Evolutionary conservation across 35 echinoderm and acorn worm genomes (phyloP).

Genomic region (Ptychodera flava): DNA sequence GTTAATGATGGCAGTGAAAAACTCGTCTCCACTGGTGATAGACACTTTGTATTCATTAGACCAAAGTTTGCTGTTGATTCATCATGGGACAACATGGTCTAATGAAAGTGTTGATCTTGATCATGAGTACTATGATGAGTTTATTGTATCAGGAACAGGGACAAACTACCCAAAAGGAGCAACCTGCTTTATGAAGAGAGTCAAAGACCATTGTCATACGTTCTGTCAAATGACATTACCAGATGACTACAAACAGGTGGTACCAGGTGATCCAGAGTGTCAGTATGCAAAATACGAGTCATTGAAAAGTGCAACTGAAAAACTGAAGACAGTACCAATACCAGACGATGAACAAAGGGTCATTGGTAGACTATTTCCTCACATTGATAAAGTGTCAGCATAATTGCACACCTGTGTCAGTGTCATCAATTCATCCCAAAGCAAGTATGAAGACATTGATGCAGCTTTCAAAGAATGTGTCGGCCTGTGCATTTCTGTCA

Average conservation of each 20-base stretch:
- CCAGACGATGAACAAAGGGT: background rate
- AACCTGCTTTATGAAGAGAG: background rate
- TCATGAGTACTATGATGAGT: background rate
- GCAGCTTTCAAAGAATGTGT: background rate
- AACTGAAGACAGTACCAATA: background rate
- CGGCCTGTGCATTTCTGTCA: no score
- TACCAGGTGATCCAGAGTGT: background rate
- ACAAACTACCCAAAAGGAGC: background rate
- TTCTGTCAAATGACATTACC: background rate
- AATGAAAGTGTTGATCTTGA: background rate
- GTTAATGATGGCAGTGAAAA: background rate
- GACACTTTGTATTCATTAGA: background rate
- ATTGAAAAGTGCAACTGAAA: background rate
- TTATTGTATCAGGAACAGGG: background rate
- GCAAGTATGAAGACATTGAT: background rate
- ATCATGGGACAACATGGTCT: background rate
- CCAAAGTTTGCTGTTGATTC: background rate
- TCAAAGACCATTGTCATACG: background rate
- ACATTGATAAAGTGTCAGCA: background rate
- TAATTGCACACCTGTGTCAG: background rate
- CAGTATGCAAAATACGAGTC: background rate
- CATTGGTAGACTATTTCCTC: background rate
- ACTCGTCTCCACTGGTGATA: background rate
- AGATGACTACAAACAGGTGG: background rate
- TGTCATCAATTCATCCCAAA: background rate